Evolutionary conservation across 1,140 invertebrate species (phyloP), one percentile per base, ranked within the genome.

Genomic region (Stenopsyche tienmushanensis): DNA sequence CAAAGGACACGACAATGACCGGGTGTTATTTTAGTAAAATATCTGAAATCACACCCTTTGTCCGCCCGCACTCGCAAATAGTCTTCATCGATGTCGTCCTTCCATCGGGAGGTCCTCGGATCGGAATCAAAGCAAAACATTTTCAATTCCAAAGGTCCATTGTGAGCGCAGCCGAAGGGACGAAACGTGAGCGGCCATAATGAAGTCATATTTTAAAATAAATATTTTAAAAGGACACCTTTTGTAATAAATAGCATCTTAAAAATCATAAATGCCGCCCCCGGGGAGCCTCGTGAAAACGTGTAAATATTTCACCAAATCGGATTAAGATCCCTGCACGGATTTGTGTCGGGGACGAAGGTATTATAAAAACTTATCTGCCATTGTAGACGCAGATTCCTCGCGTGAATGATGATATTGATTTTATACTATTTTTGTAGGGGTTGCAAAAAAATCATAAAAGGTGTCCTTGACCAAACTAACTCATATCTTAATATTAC

Each of bases 261-360:
- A 34, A 55, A 17, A 26, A 20, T 41, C 53, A 17, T 39, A 55
- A 55, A 55, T 39, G 53, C 29, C 23, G 5, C 50, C 45, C 45
- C 13, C 41, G 2, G 24, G 13, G 50, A 34, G 34, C 25, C 34
- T 29, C 41, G 53, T 55, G 53, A 55, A 55, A 55, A 55, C 53
- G 53, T 55, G 53, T 55, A 55, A 55, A 55, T 55, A 55, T 55
- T 55, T 55, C 53, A 55, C 53, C 53, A 55, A 55, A 55, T 55
- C 53, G 53, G 53, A 55, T 55, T 55, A 55, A 24, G 18, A 21
- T 8, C n/a, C 29, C 29, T 39, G n/a, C 29, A 34, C 5, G 29
- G 29, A 34, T 34, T 5, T 13, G 29, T 7, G 29, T 7, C 29
- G 5, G 29, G 29, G 29, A 34, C 29, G n/a, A n/a, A n/a, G n/a